phyloP scores from a whole-genome alignment of 30 jellyfish, hydroid and myxozoan species.

The Pelagia noctiluca region DNA sequence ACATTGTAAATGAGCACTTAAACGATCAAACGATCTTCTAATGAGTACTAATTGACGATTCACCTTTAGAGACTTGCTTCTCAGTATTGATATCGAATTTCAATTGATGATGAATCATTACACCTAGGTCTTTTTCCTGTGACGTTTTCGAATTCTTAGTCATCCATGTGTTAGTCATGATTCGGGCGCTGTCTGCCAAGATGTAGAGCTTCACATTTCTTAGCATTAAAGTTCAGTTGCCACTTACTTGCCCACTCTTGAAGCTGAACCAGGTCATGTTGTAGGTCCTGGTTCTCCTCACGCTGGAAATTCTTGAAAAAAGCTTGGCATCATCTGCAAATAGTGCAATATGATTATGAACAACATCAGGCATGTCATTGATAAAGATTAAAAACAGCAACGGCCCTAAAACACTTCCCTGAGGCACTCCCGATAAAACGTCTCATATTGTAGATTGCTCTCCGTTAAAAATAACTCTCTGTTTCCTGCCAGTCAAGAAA shows the following conservation, averaged over 20 bases:
- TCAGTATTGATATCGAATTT: background rate
- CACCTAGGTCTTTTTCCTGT: constrained; percentile 23
- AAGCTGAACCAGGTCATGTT: background rate
- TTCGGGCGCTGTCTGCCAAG: background rate
- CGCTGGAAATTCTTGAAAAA: constrained; percentile 3
- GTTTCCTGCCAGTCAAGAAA: constrained; percentile 25
- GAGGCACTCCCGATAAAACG: constrained; percentile 2
- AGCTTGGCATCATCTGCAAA: constrained; percentile 48
- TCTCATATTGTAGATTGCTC: background rate
- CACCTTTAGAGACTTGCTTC: background rate
- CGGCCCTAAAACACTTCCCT: constrained; percentile 25
- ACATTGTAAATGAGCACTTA: background rate
- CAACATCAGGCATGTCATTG: constrained; percentile 47
- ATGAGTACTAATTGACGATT: background rate
- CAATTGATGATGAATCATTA: background rate
- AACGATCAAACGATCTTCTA: background rate
- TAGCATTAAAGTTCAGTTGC: constrained; percentile 14
- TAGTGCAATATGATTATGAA: constrained; percentile 20
- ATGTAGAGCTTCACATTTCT: background rate
- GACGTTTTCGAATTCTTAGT: background rate
- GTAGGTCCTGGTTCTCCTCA: constrained; percentile 14
- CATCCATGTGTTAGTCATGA: background rate
- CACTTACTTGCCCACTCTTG: background rate
- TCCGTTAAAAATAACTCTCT: constrained; percentile 35
- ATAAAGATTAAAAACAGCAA: constrained; percentile 17